Percentiles rank a stretch among this genome's conserved stretches.
Evolutionary conservation across 2,888 invertebrate species (phyloP).

Genomic region (Autographa gamma): DNA sequence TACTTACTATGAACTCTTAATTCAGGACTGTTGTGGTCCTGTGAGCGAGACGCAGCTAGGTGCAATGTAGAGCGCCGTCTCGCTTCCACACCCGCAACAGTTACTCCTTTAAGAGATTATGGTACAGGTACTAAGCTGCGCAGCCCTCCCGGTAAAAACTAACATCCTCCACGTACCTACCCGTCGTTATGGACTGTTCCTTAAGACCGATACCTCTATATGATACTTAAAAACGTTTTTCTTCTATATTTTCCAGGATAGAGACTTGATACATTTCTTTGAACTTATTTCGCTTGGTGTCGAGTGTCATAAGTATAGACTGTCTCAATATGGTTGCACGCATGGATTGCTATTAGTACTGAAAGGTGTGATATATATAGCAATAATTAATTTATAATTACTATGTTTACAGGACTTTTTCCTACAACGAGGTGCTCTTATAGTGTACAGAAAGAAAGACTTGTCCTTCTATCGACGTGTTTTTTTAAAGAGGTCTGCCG

Average conservation of each 20-base stretch:
- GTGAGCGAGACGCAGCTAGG: no score
- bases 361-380: no score
- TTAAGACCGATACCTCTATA: conserved; percentile 45
- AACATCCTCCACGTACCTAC: conserved; percentile 67
- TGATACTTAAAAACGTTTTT: conserved; percentile 28
- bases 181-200: conserved; percentile 57
- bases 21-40: no score
- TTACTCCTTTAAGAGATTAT: no score
- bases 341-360: background rate
- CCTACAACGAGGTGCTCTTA: no score
- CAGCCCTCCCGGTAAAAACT: conserved; percentile 73
- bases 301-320: background rate
- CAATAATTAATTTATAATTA: no score
- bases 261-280: background rate
- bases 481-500: no score
- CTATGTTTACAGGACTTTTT: no score
- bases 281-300: background rate
- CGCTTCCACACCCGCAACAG: no score
- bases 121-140: background rate
- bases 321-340: background rate
- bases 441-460: no score
- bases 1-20: background rate
- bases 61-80: no score
- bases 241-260: conserved; percentile 25
- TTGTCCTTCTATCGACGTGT: no score